Evolutionary conservation across 2,113 vertebrate species (phyloP).

Genomic region (Protobothrops mucrosquamatus): DNA sequence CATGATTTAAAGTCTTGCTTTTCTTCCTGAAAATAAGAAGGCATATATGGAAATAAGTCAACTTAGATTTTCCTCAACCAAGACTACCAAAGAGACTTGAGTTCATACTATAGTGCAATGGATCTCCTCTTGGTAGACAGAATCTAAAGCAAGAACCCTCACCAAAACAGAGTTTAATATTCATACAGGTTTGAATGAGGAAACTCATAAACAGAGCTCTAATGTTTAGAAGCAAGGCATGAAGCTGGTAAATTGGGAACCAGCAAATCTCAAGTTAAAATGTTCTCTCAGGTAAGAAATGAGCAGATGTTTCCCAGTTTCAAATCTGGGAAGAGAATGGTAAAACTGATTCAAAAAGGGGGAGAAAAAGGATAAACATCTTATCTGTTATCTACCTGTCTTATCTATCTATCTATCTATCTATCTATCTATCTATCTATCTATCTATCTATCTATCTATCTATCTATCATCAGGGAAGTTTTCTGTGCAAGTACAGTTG

Average conservation of each 20-base stretch:
- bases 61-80: neutral
- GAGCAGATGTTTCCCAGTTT: neutral
- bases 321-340: neutral
- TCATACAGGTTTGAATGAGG: neutral
- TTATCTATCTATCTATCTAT: neutral
- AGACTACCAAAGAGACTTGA: neutral
- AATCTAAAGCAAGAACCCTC: neutral
- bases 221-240: neutral
- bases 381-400: neutral
- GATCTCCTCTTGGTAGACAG: neutral
- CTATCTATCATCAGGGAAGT: neutral
- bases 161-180: neutral
- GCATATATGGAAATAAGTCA: neutral
- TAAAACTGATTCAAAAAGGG: neutral
- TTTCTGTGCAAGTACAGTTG: neutral
- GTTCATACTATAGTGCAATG: neutral
- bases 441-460: too few relatives aligned
- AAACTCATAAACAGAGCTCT: neutral
- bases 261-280: neutral
- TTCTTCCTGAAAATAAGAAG: neutral
- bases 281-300: neutral
- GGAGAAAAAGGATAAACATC: neutral
- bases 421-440: neutral
- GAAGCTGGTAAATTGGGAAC: neutral
- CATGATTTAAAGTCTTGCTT: neutral